Conservation (phyloP, 2,797 vertebrate species). For the Petrocephalus schoutedeni region DNA sequence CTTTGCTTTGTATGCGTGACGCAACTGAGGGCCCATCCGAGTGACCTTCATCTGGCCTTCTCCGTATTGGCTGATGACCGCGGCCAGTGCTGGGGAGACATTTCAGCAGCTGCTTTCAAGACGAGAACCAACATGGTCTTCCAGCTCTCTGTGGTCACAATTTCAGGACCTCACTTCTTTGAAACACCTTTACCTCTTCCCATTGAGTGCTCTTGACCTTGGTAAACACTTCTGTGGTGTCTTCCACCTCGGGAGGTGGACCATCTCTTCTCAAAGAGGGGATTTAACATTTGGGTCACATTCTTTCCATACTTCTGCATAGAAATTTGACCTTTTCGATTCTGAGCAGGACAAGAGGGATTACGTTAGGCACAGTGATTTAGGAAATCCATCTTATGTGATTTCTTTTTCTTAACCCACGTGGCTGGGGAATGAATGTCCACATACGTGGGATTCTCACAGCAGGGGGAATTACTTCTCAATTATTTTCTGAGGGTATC, state of each 20-base stretch:
- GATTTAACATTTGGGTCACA: constrained; percentile 13
- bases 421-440: background rate
- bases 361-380: constrained; percentile 13
- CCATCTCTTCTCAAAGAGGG: background rate
- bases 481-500: background rate
- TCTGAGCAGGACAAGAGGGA: constrained; percentile 8
- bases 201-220: constrained; percentile 7
- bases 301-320: constrained; percentile 2
- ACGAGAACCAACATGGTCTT: background rate
- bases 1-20: constrained; percentile 5
- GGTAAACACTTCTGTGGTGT: constrained; percentile 10
- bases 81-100: background rate
- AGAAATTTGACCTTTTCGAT: constrained; percentile 10
- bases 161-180: background rate
- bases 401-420: background rate
- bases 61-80: background rate
- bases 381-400: constrained; percentile 10
- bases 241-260: background rate
- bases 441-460: background rate
- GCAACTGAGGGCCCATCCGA: background rate
- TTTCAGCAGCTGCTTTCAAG: background rate
- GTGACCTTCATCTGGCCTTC: constrained; percentile 10
- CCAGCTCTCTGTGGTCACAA: background rate
- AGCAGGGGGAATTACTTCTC: background rate
- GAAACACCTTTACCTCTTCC: constrained; percentile 1